These are phyloP conservation scores for Petromus typicus DNA, from an alignment of 2,113 vertebrate genomes.

Conservation along the genomic window DNA sequence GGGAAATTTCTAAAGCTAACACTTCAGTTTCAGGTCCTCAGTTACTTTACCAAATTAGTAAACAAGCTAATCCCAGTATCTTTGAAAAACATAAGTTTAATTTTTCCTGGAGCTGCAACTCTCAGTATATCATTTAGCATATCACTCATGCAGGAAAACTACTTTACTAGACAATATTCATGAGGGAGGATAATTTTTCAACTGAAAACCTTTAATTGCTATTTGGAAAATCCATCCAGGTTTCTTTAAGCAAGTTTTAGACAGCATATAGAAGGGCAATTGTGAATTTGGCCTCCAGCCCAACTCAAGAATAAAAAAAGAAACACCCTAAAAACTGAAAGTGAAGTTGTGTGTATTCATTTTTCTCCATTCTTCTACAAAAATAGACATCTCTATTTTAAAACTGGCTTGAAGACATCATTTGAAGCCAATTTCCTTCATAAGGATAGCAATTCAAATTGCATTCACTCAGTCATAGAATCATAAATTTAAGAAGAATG, in stretches of 20 bases:
- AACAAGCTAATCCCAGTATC: slow-evolving; percentile 68
- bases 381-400: slow-evolving; percentile 52
- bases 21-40: slow-evolving; percentile 35
- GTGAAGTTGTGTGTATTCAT: slow-evolving; percentile 29
- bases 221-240: slow-evolving; percentile 57
- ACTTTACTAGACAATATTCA: slow-evolving; percentile 32
- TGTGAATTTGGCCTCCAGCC: slow-evolving; percentile 63
- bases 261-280: slow-evolving; percentile 57
- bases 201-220: slow-evolving; percentile 29
- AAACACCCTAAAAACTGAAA: not conserved
- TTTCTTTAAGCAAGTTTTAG: slow-evolving; percentile 68
- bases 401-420: slow-evolving; percentile 34
- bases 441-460: slow-evolving; percentile 49
- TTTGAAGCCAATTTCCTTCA: slow-evolving; percentile 23
- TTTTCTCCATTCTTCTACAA: slow-evolving; percentile 32
- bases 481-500: not conserved
- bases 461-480: slow-evolving; percentile 26
- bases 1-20: slow-evolving; percentile 18
- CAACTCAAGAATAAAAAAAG: slow-evolving; percentile 33
- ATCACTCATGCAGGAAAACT: not conserved
- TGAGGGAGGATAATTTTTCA: slow-evolving; percentile 35
- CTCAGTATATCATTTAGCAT: not conserved
- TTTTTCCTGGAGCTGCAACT: slow-evolving; percentile 32
- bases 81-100: slow-evolving; percentile 58
- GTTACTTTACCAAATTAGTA: slow-evolving; percentile 51